These are phyloP conservation scores for Polypedilum vanderplanki DNA, from an alignment of 1,140 invertebrate genomes.

Conservation along the genomic window DNA sequence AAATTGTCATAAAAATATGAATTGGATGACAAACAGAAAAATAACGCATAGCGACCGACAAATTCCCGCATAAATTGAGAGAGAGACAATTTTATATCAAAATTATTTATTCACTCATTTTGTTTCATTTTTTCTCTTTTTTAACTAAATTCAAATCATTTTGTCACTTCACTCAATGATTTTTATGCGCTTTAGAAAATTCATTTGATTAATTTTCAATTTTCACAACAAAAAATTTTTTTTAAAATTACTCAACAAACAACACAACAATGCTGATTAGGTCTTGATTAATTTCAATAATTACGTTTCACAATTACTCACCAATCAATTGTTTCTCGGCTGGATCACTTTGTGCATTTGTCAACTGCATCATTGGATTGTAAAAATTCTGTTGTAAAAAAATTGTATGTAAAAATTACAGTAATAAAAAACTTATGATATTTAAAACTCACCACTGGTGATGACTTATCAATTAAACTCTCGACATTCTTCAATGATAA, in stretches of 20 bases:
- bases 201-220: no score
- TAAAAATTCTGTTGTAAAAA: conserved; percentile 36
- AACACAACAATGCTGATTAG: no score
- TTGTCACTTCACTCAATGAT: no score
- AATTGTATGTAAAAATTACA: not conserved
- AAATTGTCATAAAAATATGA: conserved; percentile 21
- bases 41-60: not conserved
- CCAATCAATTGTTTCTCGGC: conserved; percentile 16
- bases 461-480: conserved; percentile 14
- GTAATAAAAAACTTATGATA: no score
- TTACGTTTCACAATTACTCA: not conserved
- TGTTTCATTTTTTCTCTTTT: not conserved
- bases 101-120: no score
- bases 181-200: not conserved
- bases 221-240: no score
- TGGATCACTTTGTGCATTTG: not conserved
- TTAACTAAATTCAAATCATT: not conserved
- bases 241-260: no score
- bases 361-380: conserved; percentile 22
- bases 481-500: conserved; percentile 28
- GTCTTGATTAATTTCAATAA: not conserved
- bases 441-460: conserved; percentile 6
- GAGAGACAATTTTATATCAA: no score
- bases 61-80: not conserved
- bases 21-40: conserved; percentile 17